Conservation (phyloP, 1,140 invertebrate species). For the Anoplolepis gracilipes region DNA sequence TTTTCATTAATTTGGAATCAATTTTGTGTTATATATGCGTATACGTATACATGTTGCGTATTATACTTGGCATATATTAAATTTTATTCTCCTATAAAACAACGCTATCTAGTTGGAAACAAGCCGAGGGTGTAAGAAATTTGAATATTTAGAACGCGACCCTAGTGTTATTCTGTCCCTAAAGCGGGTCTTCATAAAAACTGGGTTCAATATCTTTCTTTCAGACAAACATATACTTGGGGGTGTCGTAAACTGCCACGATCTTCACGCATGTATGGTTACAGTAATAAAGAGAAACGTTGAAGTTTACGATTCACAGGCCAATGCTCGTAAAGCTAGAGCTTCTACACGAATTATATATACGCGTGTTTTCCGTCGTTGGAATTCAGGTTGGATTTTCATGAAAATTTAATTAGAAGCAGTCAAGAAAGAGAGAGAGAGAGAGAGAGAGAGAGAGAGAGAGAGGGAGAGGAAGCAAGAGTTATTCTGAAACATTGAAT, state of each 20-base stretch:
- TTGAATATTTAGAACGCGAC: background rate
- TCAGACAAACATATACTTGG: background rate
- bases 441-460: no score
- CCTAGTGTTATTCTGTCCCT: background rate
- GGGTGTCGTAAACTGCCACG: background rate
- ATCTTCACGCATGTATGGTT: constrained; percentile 3
- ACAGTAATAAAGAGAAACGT: constrained; percentile 48
- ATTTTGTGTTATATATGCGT: no score
- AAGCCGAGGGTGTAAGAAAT: background rate
- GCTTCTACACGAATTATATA: constrained; percentile 45
- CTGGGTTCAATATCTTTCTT: background rate
- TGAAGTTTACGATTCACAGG: constrained; percentile 51
- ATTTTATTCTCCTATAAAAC: background rate
- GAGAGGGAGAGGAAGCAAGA: no score
- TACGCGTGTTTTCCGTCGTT: background rate
- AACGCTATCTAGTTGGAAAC: background rate
- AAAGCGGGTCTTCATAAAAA: constrained; percentile 3
- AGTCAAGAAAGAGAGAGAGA: background rate
- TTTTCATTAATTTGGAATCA: no score
- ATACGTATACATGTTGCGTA: no score
- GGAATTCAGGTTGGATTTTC: constrained; percentile 19
- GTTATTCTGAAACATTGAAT: background rate
- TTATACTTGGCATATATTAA: background rate
- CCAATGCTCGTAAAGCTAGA: constrained; percentile 36
- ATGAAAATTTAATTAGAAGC: constrained; percentile 36